These are phyloP conservation scores for Achlya flavicornis DNA, from an alignment of 2,888 invertebrate species.

Conservation along the genomic window DNA sequence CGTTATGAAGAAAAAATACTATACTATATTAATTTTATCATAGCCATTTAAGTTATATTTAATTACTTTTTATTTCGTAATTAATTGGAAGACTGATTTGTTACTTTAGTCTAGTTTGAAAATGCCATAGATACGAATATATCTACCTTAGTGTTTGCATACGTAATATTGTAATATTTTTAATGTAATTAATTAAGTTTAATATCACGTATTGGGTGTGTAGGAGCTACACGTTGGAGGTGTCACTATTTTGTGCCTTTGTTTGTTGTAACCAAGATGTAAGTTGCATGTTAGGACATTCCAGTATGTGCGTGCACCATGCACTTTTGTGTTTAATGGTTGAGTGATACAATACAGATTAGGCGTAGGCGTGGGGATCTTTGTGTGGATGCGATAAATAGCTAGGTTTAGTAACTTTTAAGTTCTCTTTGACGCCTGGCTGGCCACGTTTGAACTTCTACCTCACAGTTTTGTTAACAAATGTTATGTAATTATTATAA, in stretches of 20 bases:
- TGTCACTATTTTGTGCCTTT: constrained; percentile 80
- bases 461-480: constrained; percentile 68
- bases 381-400: constrained; percentile 13
- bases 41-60: constrained; percentile 64
- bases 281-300: constrained; percentile 66
- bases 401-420: constrained; percentile 16
- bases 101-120: constrained; percentile 83
- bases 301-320: constrained; percentile 58
- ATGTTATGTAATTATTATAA: constrained; percentile 71
- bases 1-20: constrained; percentile 19
- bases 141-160: constrained; percentile 65
- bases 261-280: constrained; percentile 66
- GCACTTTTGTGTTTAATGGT: constrained; percentile 52
- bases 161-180: constrained; percentile 43
- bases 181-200: constrained; percentile 57
- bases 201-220: constrained; percentile 63
- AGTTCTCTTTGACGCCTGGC: constrained; percentile 12
- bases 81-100: constrained; percentile 81
- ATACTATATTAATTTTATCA: constrained; percentile 46
- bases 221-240: constrained; percentile 66
- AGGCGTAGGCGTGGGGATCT: constrained; percentile 13
- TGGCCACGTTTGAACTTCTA: constrained; percentile 31
- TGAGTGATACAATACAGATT: constrained; percentile 11
- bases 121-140: constrained; percentile 80
- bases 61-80: constrained; percentile 52